Evolutionary conservation across 2,888 invertebrate genomes (phyloP), one percentile per base, ranked within the genome.

Genomic region (Lasioglossum marginatum): DNA sequence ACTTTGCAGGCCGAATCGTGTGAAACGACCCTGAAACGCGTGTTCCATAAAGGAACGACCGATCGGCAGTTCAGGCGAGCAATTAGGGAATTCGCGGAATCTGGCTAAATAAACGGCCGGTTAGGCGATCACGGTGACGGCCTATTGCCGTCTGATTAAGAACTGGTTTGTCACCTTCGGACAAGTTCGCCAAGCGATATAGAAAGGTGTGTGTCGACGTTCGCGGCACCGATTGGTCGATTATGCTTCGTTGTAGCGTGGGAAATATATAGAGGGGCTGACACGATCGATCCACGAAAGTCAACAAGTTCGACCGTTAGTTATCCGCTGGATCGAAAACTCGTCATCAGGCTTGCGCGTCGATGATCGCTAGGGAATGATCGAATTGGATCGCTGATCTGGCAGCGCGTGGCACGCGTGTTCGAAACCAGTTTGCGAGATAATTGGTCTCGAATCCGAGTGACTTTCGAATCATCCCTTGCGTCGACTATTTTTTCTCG

Each of bases 81-180:
- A 72, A 82, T 72, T 78, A 66, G 74, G 34, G 27, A 60, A 81
- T 82, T 82, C 48, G 14, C 75, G 57, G 52, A 37, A 83, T 75
- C 63, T 37, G 57, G 40, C 19, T 10, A 72, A 71, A 45, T 80
- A 79, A 77, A 80, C 60, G n/a, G 12, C 16, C 14, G 27, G 77
- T 75, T 27, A 74, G 72, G 71, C 37, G 73, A 77, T 52, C 48
- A n/a, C 14, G 40, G 57, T 23, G 23, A 23, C 57, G 19, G 60
- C 16, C 5, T 23, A 10, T 8, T 23, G 4, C 19, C n/a, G n/a
- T n/a, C n/a, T n/a, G 71, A 83, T 68, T 37, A 34, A 66, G 63
- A 82, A 87, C 90, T 76, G 87, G 91, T 91, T 88, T 82, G 40
- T 80, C 78, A 83, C 85, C 74, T 81, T 79, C 73, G 52, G 34